Evolutionary conservation across 2,888 invertebrate species (phyloP).

Genomic region (Caenorhabditis virilis): DNA sequence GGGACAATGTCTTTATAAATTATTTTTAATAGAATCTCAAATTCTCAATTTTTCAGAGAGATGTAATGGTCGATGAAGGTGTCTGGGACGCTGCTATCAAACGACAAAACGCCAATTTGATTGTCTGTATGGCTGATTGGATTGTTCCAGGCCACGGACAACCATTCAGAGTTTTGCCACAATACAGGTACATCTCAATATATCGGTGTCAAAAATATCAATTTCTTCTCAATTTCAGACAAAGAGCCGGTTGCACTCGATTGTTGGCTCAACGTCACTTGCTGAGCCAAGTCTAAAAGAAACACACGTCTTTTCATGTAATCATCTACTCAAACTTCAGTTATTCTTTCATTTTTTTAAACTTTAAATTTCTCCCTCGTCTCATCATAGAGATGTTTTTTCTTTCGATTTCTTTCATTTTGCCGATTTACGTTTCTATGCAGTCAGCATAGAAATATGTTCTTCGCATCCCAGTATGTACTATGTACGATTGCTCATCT

Average conservation of each 20-base stretch:
- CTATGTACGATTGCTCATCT: slow-evolving; percentile 45
- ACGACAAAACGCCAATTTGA: slow-evolving; percentile 65
- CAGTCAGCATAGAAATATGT: slow-evolving; percentile 19
- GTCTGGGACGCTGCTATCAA: slow-evolving; percentile 67
- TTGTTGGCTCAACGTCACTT: slow-evolving; percentile 59
- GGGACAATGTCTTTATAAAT: no score
- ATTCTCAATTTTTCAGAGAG: slow-evolving; percentile 48
- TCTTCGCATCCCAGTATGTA: slow-evolving; percentile 36
- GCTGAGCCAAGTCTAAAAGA: slow-evolving; percentile 38
- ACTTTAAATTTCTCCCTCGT: slow-evolving; percentile 3
- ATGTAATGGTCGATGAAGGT: slow-evolving; percentile 61
- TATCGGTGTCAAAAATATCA: neutral
- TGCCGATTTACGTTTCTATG: slow-evolving; percentile 2
- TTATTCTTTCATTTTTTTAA: neutral
- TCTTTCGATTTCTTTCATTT: no score
- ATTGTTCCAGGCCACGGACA: slow-evolving; percentile 67
- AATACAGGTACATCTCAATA: slow-evolving; percentile 46
- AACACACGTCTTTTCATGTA: neutral
- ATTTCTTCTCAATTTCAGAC: slow-evolving; percentile 31
- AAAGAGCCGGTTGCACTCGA: slow-evolving; percentile 63
- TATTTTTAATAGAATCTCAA: no score
- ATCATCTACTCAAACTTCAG: slow-evolving; percentile 4
- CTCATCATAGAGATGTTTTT: slow-evolving; percentile 8
- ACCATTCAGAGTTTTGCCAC: slow-evolving; percentile 63
- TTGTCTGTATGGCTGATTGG: slow-evolving; percentile 68